phyloP scores from a whole-genome alignment of 2,113 vertebrate genomes.

The Salvelinus sp. region DNA sequence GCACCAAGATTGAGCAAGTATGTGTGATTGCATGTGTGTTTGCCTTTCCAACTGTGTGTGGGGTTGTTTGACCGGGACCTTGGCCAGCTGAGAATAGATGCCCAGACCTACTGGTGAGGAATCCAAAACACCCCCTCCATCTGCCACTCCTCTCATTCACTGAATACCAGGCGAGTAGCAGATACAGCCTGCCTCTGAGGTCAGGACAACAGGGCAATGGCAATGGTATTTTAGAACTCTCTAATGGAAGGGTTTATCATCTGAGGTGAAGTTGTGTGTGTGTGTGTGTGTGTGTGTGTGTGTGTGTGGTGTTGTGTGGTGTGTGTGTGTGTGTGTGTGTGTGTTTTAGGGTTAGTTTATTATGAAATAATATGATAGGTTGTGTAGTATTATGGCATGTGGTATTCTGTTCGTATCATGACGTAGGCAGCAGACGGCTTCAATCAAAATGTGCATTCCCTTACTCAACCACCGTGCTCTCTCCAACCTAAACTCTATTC shows the following conservation, averaged over 20 bases:
- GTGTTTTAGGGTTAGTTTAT: slow-evolving; percentile 2
- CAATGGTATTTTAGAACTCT: slow-evolving; percentile 59
- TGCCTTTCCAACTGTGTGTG: slow-evolving; percentile 20
- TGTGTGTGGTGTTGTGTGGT: slow-evolving; percentile 43
- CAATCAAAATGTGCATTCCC: slow-evolving; percentile 56
- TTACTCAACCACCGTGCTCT: slow-evolving; percentile 11
- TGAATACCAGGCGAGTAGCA: slow-evolving; percentile 41
- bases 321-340: slow-evolving; percentile 18
- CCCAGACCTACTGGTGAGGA: slow-evolving; percentile 42
- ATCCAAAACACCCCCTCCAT: slow-evolving; percentile 40
- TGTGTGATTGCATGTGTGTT: not conserved
- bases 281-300: slow-evolving; percentile 12
- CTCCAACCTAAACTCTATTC: slow-evolving; percentile 24
- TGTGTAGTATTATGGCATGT: slow-evolving; percentile 14
- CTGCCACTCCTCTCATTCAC: slow-evolving; percentile 36
- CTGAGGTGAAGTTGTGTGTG: slow-evolving; percentile 52
- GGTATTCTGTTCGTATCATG: slow-evolving; percentile 39
- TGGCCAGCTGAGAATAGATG: slow-evolving; percentile 18
- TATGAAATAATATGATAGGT: slow-evolving; percentile 53
- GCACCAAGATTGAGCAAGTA: not conserved
- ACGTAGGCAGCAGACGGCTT: slow-evolving; percentile 46
- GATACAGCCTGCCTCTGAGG: slow-evolving; percentile 27
- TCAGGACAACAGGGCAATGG: slow-evolving; percentile 34
- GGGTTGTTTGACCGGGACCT: not conserved
- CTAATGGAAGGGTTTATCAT: slow-evolving; percentile 61